Evolutionary conservation across 1,140 invertebrate species (phyloP), one percentile per base, ranked within the genome.

Genomic region (Apocrypta bakeri): DNA sequence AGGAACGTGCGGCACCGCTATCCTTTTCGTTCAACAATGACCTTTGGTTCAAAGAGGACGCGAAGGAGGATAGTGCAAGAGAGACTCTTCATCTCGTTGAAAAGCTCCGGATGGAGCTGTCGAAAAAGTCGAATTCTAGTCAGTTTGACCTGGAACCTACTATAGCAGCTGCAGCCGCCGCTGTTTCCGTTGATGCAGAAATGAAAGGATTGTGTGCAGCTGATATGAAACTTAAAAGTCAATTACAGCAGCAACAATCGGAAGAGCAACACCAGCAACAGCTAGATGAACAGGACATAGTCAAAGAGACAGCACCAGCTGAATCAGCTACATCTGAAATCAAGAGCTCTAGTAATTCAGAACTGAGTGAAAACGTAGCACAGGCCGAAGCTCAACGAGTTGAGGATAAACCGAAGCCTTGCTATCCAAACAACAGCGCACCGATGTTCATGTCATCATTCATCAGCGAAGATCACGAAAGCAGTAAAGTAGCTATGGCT

Each of bases 71-170:
- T 81, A 95, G 93, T 86, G 95, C 95, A 0, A 91, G 95, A 64
- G 96, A 96, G 91, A 97, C 96, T 0, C 89, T 96, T 33, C 95
- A 96, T 91, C 90, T 97, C 24, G 96, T 97, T 11, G 95, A 96
- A 84, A 96, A 96, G 89, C 90, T 97, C 21, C 91, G 96, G 76
- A 93, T 96, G 92, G 94, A 93, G 77, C 89, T 95, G 83, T 94
- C 94, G 17, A 94, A 94, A 84, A 95, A 95, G 88, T 94, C 94
- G 12, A 93, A 92, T 86, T 90, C 90, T 87, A 90, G 88, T 88
- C 90, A 92, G 79, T 89, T 90, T 37, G 91, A 93, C 75, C 83
- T 89, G 73, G 91, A 91, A 82, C 80, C 88, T 40, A 86, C 77
- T 0, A 75, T 79, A 3, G 86, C 37, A 85, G 11, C 33, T 25